A percentile compares a stretch with the other conserved stretches of the same genome.
phyloP scores from a whole-genome alignment of 2,797 vertebrate species.

The Notoglanidium macrostoma region DNA sequence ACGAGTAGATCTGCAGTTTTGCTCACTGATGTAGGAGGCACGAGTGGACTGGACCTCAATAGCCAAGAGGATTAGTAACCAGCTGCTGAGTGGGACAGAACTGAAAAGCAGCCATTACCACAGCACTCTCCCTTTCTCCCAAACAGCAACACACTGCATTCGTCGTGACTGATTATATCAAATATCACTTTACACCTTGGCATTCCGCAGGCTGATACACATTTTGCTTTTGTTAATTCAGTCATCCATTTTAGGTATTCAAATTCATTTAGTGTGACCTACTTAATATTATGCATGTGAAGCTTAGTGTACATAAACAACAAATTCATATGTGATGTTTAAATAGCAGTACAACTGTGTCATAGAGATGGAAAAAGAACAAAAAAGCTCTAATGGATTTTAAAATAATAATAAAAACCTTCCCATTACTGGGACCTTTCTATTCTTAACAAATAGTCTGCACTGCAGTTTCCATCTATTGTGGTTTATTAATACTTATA shows the following conservation, averaged over 20 bases:
- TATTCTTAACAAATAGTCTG: not conserved
- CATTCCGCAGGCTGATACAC: slow-evolving; percentile 37
- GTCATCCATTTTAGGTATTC: slow-evolving; percentile 70
- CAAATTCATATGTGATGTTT: slow-evolving; percentile 20
- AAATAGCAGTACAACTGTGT: slow-evolving; percentile 6
- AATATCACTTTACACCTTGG: slow-evolving; percentile 36
- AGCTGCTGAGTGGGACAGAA: slow-evolving; percentile 69
- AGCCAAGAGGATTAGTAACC: slow-evolving; percentile 79
- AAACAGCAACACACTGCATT: slow-evolving; percentile 20
- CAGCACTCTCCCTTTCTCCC: slow-evolving; percentile 45
- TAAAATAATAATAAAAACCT: not conserved
- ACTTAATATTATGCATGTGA: slow-evolving; percentile 54
- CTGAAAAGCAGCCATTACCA: slow-evolving; percentile 61
- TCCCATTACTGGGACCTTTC: not conserved
- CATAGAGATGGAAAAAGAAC: not conserved
- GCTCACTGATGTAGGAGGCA: slow-evolving; percentile 60
- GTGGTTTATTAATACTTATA: not conserved
- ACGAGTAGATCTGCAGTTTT: slow-evolving; percentile 50
- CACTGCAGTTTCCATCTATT: not conserved
- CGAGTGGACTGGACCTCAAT: slow-evolving; percentile 70
- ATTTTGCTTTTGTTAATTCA: slow-evolving; percentile 51
- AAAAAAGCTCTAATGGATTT: not conserved
- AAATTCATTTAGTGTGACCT: slow-evolving; percentile 53
- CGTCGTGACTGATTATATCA: slow-evolving; percentile 42
- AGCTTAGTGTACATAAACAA: slow-evolving; percentile 45